A percentile compares a stretch with the other conserved stretches of the same genome.
Evolutionary conservation across 2,113 vertebrate species (phyloP).

Genomic region (Apistogramma diplotaenia): DNA sequence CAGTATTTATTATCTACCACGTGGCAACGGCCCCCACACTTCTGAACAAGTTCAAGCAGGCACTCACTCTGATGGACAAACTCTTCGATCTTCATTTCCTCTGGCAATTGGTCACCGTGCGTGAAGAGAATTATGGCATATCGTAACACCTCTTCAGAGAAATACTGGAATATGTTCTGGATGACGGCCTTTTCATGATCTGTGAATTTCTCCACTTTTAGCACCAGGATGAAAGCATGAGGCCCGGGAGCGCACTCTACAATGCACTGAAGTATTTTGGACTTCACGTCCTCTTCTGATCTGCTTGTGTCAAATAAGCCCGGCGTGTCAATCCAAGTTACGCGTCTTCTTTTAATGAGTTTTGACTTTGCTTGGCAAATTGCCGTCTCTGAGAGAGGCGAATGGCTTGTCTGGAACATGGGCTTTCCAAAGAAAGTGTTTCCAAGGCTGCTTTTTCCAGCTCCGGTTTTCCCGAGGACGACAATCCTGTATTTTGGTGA

Average conservation of each 20-base stretch:
- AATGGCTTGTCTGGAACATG: background rate
- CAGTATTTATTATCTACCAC: conserved; percentile 40
- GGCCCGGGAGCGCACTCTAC: conserved; percentile 30
- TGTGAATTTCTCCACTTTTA: conserved; percentile 26
- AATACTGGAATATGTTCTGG: background rate
- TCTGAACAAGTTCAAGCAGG: background rate
- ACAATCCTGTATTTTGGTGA: background rate
- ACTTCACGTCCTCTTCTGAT: conserved; percentile 1
- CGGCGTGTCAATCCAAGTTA: conserved; percentile 21
- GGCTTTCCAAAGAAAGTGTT: background rate
- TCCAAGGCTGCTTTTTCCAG: conserved; percentile 17
- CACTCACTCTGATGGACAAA: background rate
- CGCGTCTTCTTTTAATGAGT: background rate
- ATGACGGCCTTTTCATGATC: background rate
- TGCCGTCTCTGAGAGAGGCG: background rate
- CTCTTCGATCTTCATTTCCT: background rate
- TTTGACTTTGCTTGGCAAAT: background rate
- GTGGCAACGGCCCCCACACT: conserved; percentile 4
- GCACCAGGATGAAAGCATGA: conserved; percentile 40
- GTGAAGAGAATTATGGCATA: conserved; percentile 48
- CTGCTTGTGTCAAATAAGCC: background rate
- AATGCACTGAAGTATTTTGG: background rate
- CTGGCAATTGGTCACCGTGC: conserved; percentile 23
- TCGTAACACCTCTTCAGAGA: conserved; percentile 25
- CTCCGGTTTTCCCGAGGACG: conserved; percentile 12